Percentiles rank a stretch among this genome's conserved stretches.
phyloP scores from a whole-genome alignment of 2,797 vertebrate species.

The Ceyx erithaca region DNA sequence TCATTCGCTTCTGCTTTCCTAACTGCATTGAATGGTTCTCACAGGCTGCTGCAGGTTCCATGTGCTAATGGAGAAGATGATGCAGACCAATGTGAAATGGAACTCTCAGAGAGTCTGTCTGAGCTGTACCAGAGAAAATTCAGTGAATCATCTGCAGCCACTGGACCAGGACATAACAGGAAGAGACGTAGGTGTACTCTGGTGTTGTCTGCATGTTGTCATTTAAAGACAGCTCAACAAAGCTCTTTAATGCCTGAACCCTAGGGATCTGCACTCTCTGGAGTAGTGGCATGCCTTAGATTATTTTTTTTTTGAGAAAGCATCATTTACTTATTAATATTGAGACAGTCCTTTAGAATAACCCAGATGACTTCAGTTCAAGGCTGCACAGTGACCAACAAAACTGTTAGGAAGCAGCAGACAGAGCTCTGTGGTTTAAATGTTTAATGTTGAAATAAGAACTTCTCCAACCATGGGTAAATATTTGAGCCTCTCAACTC shows the following conservation, averaged over 20 bases:
- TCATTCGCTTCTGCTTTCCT: background rate
- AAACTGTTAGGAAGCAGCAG: background rate
- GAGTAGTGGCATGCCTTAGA: background rate
- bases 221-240: background rate
- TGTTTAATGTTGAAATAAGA: background rate
- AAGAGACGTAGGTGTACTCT: conserved; percentile 82
- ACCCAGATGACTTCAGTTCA: background rate
- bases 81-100: conserved; percentile 73
- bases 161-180: conserved; percentile 71
- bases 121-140: conserved; percentile 87
- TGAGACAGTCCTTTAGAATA: background rate
- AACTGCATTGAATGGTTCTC: background rate
- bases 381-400: background rate
- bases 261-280: background rate
- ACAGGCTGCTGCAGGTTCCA: conserved; percentile 85
- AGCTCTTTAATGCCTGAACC: background rate
- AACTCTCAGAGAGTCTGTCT: conserved; percentile 83
- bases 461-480: background rate
- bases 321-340: background rate
- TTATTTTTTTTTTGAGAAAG: background rate
- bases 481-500: background rate
- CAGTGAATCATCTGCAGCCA: conserved; percentile 59
- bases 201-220: background rate
- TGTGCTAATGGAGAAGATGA: conserved; percentile 72
- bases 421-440: background rate